phyloP scores from a whole-genome alignment of 2,113 vertebrate species.

The Clinocottus analis region DNA sequence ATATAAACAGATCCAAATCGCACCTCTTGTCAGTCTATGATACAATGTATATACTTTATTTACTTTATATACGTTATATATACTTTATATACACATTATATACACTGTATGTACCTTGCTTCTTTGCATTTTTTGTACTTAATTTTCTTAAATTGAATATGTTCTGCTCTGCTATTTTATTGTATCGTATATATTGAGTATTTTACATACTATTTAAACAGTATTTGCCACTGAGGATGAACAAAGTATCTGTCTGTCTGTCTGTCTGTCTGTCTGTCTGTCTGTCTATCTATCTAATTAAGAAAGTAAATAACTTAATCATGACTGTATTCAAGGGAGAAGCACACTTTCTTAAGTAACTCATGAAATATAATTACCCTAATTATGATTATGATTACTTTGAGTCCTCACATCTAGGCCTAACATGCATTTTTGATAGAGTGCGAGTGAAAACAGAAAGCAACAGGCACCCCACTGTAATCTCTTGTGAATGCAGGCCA shows the following conservation, averaged over 20 bases:
- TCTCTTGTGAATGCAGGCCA: constrained; percentile 49
- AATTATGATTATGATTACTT: constrained; percentile 1
- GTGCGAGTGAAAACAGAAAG: constrained; percentile 33
- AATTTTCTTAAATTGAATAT: too few species aligned
- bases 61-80: too few species aligned
- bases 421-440: constrained; percentile 29
- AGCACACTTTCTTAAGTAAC: not conserved
- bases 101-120: too few species aligned
- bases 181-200: too few species aligned
- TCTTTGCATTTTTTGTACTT: too few species aligned
- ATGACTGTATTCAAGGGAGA: not conserved
- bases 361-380: constrained; percentile 2
- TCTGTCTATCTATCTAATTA: too few species aligned
- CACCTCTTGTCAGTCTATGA: not conserved
- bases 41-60: not conserved
- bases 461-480: constrained; percentile 53
- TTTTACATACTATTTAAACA: too few species aligned
- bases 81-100: too few species aligned
- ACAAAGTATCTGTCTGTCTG: too few species aligned
- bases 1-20: constrained; percentile 5
- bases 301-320: constrained; percentile 5
- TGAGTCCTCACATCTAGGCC: not conserved
- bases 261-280: too few species aligned
- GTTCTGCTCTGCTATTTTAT: too few species aligned
- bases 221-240: too few species aligned